Base-by-base conservation (phyloP, 1,140 invertebrate species). In the Zaprionus lachaisei region DNA sequence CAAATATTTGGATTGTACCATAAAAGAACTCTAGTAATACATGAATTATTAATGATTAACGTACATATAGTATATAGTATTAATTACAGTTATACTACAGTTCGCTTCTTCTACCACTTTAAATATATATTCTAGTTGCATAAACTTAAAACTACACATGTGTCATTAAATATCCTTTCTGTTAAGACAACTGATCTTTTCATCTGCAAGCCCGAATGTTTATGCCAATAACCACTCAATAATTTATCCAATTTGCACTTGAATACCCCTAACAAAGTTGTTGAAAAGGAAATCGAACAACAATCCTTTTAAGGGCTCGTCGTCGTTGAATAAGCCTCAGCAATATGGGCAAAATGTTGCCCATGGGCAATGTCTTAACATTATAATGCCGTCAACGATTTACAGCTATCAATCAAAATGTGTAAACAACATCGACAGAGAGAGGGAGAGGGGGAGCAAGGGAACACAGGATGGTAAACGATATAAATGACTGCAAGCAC, bases 401-500 rank as follows among this genome's bases (percentile, higher is more conserved):
- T 51, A 22, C 20, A 51, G 47, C 47, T 51, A 51, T 51, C 47
- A 51, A 51, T 51, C 47, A 51, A 51, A 77, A 60, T 56, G 63
- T 57, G 56, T 56, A 26, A 67, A 67, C 41, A 78, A 76, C 63
- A 64, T 56, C 28, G 26, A 44, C 15, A 60, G 1, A 38, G 14
- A 58, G 24, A 67, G 17, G 15, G 34, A 57, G 51, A 56, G 12
- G 14, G 22, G 1, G 2, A 15, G 11, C 20, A 26, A 31, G 22
- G 14, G 5, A 24, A 37, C 47, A 77, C 14, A 41, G 38, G 12
- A 47, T 47, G n/a, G 41, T 17, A 47, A 47, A 81, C 56, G 61
- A 80, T 80, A 77, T 55, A 77, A 69, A 80, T 72, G 72, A 44
- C 57, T 82, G 80, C 62, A 76, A 72, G 63, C 79, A 78, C 56